Evolutionary conservation across 2,797 vertebrate genomes (phyloP), one percentile per base, ranked within the genome.

Genomic region (Distichodus sexfasciatus): DNA sequence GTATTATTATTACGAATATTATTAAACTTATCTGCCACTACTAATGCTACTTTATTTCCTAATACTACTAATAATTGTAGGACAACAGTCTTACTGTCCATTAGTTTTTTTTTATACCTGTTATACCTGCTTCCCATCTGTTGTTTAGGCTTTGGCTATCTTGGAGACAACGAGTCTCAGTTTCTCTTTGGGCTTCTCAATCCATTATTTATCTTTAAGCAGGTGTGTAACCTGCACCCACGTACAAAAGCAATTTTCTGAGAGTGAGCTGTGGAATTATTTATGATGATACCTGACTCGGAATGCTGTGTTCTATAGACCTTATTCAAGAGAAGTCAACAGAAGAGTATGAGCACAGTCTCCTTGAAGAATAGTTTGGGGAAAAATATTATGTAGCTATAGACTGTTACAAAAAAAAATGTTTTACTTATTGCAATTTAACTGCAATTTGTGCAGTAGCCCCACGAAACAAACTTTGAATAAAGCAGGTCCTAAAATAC

Each of bases 201-300:
- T 85, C 69, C 71, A 83, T 81, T 77, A 84, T 84, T 84, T 44
- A 85, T 72, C 65, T 69, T 65, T 51, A 41, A 69, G 75, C 83
- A 85, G 80, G 80, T 85, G 81, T 47, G 75, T 82, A 72, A 81
- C 76, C 72, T 63, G 68, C 36, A 58, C 57, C 73, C 64, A 50
- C 57, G 29, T 67, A 43, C 69, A 70, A 80, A 80, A 80, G 72
- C 70, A 74, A 83, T 80, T 79, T 80, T 71, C 80, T 83, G 66
- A 83, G 75, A 72, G 69, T 66, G 55, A 79, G 51, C 47, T 58
- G 61, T 58, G 70, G 69, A 81, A 82, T 82, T 80, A 84, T 82
- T 82, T 24, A 84, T 84, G 73, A 63, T 60, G 78, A 76, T 72
- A 82, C 64, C 53, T 47, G 69, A 81, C 57, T 66, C 71, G 23